These are phyloP conservation scores for Delia radicum DNA, from an alignment of 1,140 invertebrate species.

Conservation along the genomic window DNA sequence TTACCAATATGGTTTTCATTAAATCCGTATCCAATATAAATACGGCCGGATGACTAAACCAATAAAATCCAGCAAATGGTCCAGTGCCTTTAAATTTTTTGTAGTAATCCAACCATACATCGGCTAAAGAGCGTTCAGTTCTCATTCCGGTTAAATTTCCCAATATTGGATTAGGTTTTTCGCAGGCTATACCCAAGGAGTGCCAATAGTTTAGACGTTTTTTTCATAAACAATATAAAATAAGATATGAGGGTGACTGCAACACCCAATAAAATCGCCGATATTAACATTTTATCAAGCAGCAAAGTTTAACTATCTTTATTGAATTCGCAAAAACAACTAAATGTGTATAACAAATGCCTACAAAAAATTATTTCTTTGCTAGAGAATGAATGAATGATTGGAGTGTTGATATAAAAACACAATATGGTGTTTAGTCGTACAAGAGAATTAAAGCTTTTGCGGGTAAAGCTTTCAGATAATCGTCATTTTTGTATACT, in stretches of 20 bases:
- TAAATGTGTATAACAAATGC: too few species aligned
- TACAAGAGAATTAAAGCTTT: too few species aligned
- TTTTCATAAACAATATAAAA: neutral
- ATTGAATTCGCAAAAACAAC: too few species aligned
- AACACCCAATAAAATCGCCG: neutral
- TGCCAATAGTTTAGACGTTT: conserved; percentile 7
- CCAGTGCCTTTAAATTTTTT: conserved; percentile 45
- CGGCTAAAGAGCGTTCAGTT: neutral
- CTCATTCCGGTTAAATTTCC: conserved; percentile 6
- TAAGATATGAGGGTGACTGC: neutral
- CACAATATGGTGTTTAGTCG: too few species aligned
- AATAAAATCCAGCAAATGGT: conserved; percentile 48
- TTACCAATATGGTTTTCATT: conserved; percentile 59
- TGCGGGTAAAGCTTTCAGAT: too few species aligned
- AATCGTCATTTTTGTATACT: too few species aligned
- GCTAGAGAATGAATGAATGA: too few species aligned
- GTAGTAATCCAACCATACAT: conserved; percentile 34
- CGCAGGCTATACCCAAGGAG: neutral
- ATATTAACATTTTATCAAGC: neutral
- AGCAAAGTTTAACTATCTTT: too few species aligned
- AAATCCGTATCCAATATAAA: conserved; percentile 34
- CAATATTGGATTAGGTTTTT: neutral
- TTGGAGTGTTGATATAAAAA: too few species aligned
- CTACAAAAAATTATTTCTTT: too few species aligned
- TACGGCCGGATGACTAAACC: neutral